These are phyloP conservation scores for Pionites leucogaster DNA, from an alignment of 2,113 vertebrate species.

Conservation along the genomic window DNA sequence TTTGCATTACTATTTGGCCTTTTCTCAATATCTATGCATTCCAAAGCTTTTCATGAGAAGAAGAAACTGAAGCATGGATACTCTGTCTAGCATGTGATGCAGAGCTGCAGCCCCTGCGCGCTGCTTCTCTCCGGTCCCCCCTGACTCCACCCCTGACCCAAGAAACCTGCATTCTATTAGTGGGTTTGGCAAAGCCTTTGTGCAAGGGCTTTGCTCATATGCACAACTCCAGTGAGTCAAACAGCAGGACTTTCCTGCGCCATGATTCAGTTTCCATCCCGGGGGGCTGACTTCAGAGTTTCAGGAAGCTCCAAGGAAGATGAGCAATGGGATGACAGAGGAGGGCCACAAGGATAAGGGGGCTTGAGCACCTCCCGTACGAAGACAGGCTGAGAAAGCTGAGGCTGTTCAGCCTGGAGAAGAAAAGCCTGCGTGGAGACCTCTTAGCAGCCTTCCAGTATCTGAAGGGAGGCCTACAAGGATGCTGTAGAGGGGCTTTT, in stretches of 20 bases:
- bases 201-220: background rate
- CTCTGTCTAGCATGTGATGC: rapidly evolving
- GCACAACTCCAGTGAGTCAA: background rate
- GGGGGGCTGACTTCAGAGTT: rapidly evolving
- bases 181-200: slow-evolving; percentile 10
- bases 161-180: slow-evolving; percentile 45
- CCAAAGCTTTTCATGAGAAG: background rate
- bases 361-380: background rate
- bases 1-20: background rate
- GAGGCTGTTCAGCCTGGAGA: background rate
- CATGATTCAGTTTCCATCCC: background rate
- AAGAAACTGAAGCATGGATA: background rate
- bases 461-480: background rate
- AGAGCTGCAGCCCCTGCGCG: background rate
- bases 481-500: background rate
- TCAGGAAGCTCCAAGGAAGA: background rate
- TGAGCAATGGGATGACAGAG: background rate
- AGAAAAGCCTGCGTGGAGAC: background rate
- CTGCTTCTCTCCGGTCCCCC: rapidly evolving
- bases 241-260: background rate
- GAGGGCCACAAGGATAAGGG: background rate
- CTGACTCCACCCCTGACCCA: rapidly evolving
- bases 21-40: background rate
- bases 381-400: background rate
- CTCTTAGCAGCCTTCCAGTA: background rate